A percentile compares a stretch with the other conserved stretches of the same genome.
Evolutionary conservation across 2,113 vertebrate genomes (phyloP).

Genomic region (Cacatua alba): DNA sequence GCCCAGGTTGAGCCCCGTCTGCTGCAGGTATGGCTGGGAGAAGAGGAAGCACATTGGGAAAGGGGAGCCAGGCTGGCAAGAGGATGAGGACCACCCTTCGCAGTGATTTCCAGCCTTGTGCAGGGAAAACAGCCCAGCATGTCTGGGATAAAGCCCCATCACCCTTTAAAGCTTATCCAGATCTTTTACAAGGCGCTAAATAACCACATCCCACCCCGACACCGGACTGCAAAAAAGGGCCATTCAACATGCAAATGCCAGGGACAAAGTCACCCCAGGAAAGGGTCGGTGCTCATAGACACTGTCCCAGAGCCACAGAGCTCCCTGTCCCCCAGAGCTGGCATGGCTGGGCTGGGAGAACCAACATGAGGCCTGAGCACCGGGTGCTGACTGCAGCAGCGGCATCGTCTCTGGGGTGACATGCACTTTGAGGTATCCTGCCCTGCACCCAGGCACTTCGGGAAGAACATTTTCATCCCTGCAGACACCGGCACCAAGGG

Average conservation of each 20-base stretch:
- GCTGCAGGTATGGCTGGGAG: not conserved
- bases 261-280: not conserved
- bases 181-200: not conserved
- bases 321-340: not conserved
- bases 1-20: accelerated
- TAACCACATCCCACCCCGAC: accelerated
- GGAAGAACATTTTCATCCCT: not conserved
- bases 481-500: not conserved
- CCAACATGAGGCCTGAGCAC: not conserved
- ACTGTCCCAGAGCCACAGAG: not conserved
- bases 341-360: not conserved
- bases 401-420: accelerated
- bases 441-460: not conserved
- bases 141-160: not conserved
- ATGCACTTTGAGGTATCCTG: not conserved
- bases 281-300: not conserved
- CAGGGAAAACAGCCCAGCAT: not conserved
- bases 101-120: not conserved
- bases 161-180: not conserved
- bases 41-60: not conserved
- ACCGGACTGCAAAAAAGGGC: not conserved
- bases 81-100: not conserved
- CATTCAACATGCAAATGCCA: accelerated
- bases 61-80: accelerated
- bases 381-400: accelerated